Evolutionary conservation across 2,797 vertebrate genomes (phyloP), one percentile per base, ranked within the genome.

Genomic region (Poeciliopsis paucimaculata): DNA sequence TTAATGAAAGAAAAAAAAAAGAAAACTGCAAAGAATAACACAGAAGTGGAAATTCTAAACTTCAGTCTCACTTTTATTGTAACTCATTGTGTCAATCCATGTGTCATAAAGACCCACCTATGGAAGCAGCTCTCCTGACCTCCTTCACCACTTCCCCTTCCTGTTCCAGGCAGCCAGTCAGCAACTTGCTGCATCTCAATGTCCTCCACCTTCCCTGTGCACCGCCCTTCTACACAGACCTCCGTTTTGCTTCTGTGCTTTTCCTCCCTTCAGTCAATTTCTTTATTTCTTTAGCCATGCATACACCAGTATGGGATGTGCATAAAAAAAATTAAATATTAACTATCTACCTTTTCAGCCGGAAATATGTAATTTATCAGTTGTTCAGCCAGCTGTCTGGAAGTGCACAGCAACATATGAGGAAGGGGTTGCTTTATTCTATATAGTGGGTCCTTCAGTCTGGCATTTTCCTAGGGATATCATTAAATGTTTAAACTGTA

Each of bases 81-180:
- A 62, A 72, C 84, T 73, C 76, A 76, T 83, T 89, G 84, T 92
- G 81, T 87, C 36, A 72, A 80, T 73, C 46, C 62, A 53, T 77
- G 76, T 88, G 82, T 89, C 84, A 91, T 15, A 77, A 85, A 90
- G 90, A 85, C 88, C 88, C 92, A 92, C 91, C 91, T 93, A 92
- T 93, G 92, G 84, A 93, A 91, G 91, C 91, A 81, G 84, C 86
- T 88, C 88, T 91, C 84, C 81, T 90, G 88, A 85, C 86, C 90
- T 93, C 85, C 80, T 88, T 90, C 87, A 89, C 92, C 92, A 91
- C 93, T 95, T 95, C 93, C 94, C 62, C 85, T 93, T 95, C 94
- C 94, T 93, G 93, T 93, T 94, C 92, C 92, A 95, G 85, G 13
- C 79, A 91, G 87, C 93, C 94, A 94, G 91, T 94, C 94, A 94